phyloP scores from a whole-genome alignment of 2,888 invertebrate genomes.

The Scotopteryx bipunctaria region DNA sequence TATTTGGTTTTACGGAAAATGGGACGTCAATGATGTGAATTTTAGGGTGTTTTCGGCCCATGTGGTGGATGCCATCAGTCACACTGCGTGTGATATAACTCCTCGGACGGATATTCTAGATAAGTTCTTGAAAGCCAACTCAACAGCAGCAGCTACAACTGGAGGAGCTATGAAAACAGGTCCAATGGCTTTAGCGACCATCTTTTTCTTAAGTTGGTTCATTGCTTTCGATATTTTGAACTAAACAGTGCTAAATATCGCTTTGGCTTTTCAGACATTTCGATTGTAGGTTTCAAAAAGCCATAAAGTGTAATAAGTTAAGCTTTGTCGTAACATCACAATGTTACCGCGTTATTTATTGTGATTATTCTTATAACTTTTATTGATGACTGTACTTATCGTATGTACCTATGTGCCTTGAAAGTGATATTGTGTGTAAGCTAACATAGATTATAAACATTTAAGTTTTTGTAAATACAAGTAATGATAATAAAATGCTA shows the following conservation, averaged over 20 bases:
- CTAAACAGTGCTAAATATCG: constrained; percentile 20
- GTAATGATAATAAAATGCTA: constrained; percentile 28
- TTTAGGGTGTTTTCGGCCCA: constrained; percentile 88
- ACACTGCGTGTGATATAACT: constrained; percentile 87
- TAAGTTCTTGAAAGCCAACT: constrained; percentile 64
- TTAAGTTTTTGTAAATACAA: constrained; percentile 49
- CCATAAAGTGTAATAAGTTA: constrained; percentile 26
- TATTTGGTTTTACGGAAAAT: constrained; percentile 86
- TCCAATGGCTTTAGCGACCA: constrained; percentile 46
- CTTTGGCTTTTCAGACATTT: constrained; percentile 34
- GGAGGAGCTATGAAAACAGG: constrained; percentile 45
- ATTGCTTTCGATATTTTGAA: constrained; percentile 38
- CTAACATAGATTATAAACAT: constrained; percentile 40
- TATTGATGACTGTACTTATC: constrained; percentile 51
- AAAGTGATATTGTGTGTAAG: constrained; percentile 57
- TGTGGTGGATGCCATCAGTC: constrained; percentile 87
- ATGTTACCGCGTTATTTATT: constrained; percentile 68
- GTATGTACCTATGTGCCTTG: constrained; percentile 53
- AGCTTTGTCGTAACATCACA: constrained; percentile 30
- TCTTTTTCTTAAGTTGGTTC: constrained; percentile 50
- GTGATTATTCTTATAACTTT: constrained; percentile 43
- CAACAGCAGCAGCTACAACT: constrained; percentile 45
- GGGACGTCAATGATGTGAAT: constrained; percentile 86
- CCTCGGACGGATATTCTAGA: constrained; percentile 81
- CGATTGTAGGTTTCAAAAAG: constrained; percentile 30